Conservation (phyloP, 1,140 invertebrate species). For the Geopemphigus sp. region DNA sequence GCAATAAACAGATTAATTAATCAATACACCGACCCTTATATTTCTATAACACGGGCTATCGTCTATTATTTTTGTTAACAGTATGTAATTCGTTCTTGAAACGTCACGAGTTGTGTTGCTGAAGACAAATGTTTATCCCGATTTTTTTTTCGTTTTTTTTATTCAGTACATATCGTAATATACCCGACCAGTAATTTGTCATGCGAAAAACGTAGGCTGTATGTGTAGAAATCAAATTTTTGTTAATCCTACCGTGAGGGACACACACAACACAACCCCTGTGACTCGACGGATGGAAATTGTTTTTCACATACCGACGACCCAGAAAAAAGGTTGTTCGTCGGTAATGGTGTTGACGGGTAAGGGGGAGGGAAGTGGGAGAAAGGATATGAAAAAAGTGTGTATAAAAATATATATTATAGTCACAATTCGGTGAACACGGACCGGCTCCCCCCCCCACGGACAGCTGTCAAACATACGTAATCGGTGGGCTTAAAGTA, state of each 20-base stretch:
- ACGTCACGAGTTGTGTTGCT: conserved; percentile 11
- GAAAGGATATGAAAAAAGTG: background rate
- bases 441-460: background rate
- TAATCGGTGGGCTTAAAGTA: background rate
- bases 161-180: background rate
- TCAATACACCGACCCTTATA: background rate
- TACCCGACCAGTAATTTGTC: background rate
- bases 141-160: conserved; percentile 11
- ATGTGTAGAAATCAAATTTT: conserved; percentile 31
- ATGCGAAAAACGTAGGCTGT: conserved; percentile 23
- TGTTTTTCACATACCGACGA: conserved; percentile 42
- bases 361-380: too few relatives aligned
- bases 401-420: background rate
- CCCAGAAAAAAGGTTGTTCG: conserved; percentile 18
- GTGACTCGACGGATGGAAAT: conserved; percentile 8
- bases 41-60: background rate
- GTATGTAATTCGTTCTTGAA: background rate
- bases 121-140: background rate
- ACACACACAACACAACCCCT: background rate
- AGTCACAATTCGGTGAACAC: conserved; percentile 15
- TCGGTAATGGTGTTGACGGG: too few relatives aligned
- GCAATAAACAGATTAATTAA: background rate
- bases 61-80: too few relatives aligned
- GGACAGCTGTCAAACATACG: conserved; percentile 38
- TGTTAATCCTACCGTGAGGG: conserved; percentile 41